Conservation (phyloP, 2,113 vertebrate species). For the Melierax canorus region DNA sequence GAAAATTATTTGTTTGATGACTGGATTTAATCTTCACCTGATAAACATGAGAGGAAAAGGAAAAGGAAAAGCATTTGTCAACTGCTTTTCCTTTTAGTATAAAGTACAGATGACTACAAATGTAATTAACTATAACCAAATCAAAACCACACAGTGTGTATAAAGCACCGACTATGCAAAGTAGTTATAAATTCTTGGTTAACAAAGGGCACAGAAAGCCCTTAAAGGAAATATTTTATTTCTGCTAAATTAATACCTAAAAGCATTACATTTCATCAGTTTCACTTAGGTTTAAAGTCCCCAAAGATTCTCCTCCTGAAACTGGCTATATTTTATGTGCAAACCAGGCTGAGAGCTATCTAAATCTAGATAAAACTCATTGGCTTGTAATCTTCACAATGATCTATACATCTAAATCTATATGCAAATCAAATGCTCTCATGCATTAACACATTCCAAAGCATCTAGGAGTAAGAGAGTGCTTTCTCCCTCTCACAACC, state of each 20-base stretch:
- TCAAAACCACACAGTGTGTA: not conserved
- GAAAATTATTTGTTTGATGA: slow-evolving; percentile 29
- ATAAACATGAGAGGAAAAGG: not conserved
- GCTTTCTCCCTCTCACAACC: not conserved
- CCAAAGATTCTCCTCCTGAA: slow-evolving; percentile 60
- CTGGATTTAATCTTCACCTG: slow-evolving; percentile 6
- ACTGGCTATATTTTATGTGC: slow-evolving; percentile 77
- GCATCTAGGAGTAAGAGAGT: slow-evolving; percentile 53
- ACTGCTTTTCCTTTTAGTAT: not conserved
- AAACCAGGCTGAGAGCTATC: slow-evolving; percentile 73
- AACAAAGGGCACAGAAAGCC: slow-evolving; percentile 47
- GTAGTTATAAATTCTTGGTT: slow-evolving; percentile 58
- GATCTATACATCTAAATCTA: slow-evolving; percentile 84
- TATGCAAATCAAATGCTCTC: slow-evolving; percentile 79
- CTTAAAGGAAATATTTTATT: slow-evolving; percentile 67
- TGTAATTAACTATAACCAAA: slow-evolving; percentile 25
- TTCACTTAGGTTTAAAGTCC: slow-evolving; percentile 65
- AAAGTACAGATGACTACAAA: slow-evolving; percentile 18
- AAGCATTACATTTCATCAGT: slow-evolving; percentile 66
- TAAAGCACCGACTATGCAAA: not conserved
- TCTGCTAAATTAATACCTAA: slow-evolving; percentile 63
- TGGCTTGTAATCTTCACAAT: slow-evolving; percentile 76
- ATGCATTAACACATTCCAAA: slow-evolving; percentile 76
- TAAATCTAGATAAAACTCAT: slow-evolving; percentile 82
- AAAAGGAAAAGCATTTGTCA: not conserved